Conservation (phyloP, 2,797 vertebrate species). For the Chromobotia macracanthus region DNA sequence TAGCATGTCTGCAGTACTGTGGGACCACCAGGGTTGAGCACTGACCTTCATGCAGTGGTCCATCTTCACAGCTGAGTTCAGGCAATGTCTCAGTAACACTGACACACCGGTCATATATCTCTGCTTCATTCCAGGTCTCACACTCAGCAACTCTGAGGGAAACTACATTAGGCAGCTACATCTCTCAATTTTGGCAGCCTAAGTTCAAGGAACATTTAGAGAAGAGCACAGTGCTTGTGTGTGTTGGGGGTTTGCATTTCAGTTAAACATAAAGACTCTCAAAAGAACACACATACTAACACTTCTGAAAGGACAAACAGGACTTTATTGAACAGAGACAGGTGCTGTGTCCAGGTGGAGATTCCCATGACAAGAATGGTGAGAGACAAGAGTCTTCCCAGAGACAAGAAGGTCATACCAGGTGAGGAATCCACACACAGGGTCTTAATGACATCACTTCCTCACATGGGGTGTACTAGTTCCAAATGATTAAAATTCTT, state of each 20-base stretch:
- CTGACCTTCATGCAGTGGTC: constrained; percentile 65
- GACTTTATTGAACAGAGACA: constrained; percentile 26
- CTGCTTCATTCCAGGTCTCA: constrained; percentile 53
- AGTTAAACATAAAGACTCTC: no score
- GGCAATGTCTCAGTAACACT: constrained; percentile 44
- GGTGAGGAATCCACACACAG: background rate
- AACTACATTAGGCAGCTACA: constrained; percentile 73
- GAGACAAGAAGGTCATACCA: background rate
- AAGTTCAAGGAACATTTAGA: constrained; percentile 68
- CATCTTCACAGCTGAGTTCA: constrained; percentile 65
- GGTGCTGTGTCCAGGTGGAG: constrained; percentile 50
- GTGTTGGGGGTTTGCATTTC: background rate
- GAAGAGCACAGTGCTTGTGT: constrained; percentile 46
- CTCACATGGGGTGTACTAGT: constrained; percentile 44
- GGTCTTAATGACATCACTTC: constrained; percentile 32
- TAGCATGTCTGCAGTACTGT: constrained; percentile 21
- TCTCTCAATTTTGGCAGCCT: constrained; percentile 45
- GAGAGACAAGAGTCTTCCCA: no score
- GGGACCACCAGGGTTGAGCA: constrained; percentile 47
- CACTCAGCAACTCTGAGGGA: constrained; percentile 73
- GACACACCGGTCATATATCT: constrained; percentile 54
- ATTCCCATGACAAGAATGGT: constrained; percentile 15
- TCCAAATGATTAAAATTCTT: constrained; percentile 51
- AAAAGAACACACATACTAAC: no score
- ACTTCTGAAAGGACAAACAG: no score